Percentiles rank a stretch among this genome's conserved stretches.
Evolutionary conservation across 2,888 invertebrate genomes (phyloP).

Genomic region (Brenthis hecate): DNA sequence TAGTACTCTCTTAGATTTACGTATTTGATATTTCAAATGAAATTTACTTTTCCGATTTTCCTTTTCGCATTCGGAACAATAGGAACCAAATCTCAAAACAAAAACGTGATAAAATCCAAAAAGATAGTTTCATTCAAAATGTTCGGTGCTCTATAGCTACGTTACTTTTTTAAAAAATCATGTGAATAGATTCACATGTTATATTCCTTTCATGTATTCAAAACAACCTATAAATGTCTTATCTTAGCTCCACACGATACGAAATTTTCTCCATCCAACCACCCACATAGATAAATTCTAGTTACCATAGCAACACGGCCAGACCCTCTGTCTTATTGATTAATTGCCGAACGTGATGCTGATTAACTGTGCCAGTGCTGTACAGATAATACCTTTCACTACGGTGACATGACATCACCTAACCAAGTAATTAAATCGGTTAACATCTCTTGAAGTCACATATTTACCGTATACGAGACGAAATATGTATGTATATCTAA

Average conservation of each 20-base stretch:
- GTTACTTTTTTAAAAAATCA: background rate
- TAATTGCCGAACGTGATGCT: conserved; percentile 58
- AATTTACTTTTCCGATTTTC: too few relatives aligned
- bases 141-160: background rate
- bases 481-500: background rate
- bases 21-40: too few relatives aligned
- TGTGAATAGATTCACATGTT: background rate
- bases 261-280: conserved; percentile 4
- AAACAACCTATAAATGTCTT: conserved; percentile 12
- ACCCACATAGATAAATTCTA: conserved; percentile 28
- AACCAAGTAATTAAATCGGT: conserved; percentile 11
- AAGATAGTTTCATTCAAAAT: background rate
- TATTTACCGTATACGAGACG: too few relatives aligned
- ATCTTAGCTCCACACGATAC: conserved; percentile 6
- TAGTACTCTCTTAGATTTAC: too few relatives aligned
- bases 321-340: conserved; percentile 63
- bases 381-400: conserved; percentile 14
- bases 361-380: conserved; percentile 31
- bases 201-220: background rate
- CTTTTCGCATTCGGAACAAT: too few relatives aligned
- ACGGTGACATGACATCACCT: conserved; percentile 11
- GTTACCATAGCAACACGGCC: conserved; percentile 52
- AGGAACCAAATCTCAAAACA: too few relatives aligned
- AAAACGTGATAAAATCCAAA: too few relatives aligned
- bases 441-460: background rate